These are phyloP conservation scores for Masticophis lateralis DNA, from an alignment of 2,797 vertebrate genomes.

Conservation along the genomic window DNA sequence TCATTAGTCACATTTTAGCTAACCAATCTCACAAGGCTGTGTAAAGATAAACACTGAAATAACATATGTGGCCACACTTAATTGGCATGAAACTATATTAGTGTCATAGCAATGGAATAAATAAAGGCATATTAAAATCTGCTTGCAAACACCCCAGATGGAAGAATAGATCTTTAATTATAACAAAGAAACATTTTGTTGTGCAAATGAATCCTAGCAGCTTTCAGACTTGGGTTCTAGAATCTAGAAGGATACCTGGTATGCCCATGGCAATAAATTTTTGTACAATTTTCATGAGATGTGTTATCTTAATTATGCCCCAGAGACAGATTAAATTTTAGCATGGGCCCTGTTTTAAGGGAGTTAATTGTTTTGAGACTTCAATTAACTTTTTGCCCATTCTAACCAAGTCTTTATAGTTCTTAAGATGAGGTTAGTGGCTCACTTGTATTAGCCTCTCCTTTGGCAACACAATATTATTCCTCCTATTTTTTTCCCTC, in stretches of 20 bases:
- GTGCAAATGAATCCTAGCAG: slow-evolving; percentile 46
- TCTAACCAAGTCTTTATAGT: background rate
- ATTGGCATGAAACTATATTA: background rate
- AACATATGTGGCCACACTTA: background rate
- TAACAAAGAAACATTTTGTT: slow-evolving; percentile 44
- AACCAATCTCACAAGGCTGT: background rate
- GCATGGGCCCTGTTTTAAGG: slow-evolving; percentile 48
- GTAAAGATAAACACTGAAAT: background rate
- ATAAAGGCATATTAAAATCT: background rate
- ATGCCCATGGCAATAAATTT: slow-evolving; percentile 49
- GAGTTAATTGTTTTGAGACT: slow-evolving; percentile 53
- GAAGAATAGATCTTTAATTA: background rate
- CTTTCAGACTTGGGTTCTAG: slow-evolving; percentile 2
- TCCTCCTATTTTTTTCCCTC: background rate
- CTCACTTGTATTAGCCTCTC: background rate
- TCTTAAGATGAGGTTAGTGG: background rate
- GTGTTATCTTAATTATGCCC: slow-evolving; percentile 53
- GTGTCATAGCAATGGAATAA: background rate
- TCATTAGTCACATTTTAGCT: slow-evolving; percentile 27
- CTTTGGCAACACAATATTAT: background rate
- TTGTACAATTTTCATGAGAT: slow-evolving; percentile 49
- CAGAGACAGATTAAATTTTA: slow-evolving; percentile 47
- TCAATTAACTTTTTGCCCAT: slow-evolving; percentile 29
- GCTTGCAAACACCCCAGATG: background rate
- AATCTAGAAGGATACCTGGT: slow-evolving; percentile 26